Evolutionary conservation across 2,888 invertebrate genomes (phyloP).

Genomic region (Adelphocoris suturalis): DNA sequence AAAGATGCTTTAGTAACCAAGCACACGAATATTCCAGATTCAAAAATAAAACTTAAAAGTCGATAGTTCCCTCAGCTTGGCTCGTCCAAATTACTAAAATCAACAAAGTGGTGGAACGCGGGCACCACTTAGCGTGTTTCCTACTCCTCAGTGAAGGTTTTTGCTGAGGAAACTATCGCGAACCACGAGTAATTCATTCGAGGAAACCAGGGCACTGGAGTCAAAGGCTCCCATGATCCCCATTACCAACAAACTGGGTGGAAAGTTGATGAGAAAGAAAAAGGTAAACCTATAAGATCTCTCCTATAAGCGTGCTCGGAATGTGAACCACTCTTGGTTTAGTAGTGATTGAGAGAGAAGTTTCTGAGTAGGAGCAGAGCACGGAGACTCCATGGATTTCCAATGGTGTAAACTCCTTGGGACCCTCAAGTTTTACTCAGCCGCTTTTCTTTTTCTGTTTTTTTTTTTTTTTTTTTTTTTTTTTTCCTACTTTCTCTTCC

Average conservation of each 20-base stretch:
- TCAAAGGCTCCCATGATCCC: not conserved
- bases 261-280: constrained; percentile 39
- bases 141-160: not conserved
- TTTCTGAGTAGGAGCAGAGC: not conserved
- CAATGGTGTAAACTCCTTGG: constrained; percentile 10
- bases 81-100: not conserved
- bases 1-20: no score
- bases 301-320: constrained; percentile 26
- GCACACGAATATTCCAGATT: no score
- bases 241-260: not conserved
- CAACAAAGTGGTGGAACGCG: not conserved
- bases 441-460: not conserved
- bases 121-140: not conserved
- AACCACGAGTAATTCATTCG: not conserved
- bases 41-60: no score
- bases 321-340: not conserved
- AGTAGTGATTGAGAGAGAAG: constrained; percentile 10
- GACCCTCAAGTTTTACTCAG: not conserved
- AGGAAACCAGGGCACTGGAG: not conserved
- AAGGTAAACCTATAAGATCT: constrained; percentile 22
- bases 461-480: not conserved
- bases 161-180: not conserved
- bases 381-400: constrained; percentile 23
- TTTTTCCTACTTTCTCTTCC: not conserved
- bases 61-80: not conserved